Evolutionary conservation across 2,113 vertebrate species (phyloP).

Genomic region (Planiliza haematocheilus): DNA sequence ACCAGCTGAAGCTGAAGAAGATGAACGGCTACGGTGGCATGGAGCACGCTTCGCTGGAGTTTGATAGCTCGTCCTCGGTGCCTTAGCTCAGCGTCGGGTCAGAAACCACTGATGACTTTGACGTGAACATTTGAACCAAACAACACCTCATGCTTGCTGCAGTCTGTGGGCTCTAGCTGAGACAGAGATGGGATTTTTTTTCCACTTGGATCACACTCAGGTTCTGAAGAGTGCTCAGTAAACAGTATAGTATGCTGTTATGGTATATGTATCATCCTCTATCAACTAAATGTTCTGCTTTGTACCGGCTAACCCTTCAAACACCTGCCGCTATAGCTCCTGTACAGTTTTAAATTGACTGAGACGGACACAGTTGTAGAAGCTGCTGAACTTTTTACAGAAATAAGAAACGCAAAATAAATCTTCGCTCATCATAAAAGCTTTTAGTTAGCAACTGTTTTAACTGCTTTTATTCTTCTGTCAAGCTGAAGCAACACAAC

Average conservation of each 20-base stretch:
- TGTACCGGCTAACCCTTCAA: too few relatives aligned
- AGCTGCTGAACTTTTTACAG: too few relatives aligned
- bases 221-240: conserved; percentile 15
- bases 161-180: neutral
- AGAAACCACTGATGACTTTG: neutral
- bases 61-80: conserved; percentile 80
- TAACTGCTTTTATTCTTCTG: too few relatives aligned
- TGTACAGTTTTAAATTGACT: too few relatives aligned
- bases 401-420: too few relatives aligned
- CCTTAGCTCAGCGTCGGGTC: conserved; percentile 51
- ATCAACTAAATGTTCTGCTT: neutral
- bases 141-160: neutral
- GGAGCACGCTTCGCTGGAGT: conserved; percentile 81
- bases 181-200: neutral
- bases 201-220: conserved; percentile 9
- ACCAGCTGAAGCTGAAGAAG: conserved; percentile 83
- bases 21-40: conserved; percentile 86
- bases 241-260: neutral
- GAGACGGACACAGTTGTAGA: too few relatives aligned
- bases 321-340: too few relatives aligned
- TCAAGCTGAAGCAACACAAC: too few relatives aligned
- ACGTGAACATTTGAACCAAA: conserved; percentile 6
- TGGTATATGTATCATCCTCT: neutral
- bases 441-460: too few relatives aligned
- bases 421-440: too few relatives aligned